Evolutionary conservation across 2,113 vertebrate species (phyloP).

Genomic region (Rhinogobius similis): DNA sequence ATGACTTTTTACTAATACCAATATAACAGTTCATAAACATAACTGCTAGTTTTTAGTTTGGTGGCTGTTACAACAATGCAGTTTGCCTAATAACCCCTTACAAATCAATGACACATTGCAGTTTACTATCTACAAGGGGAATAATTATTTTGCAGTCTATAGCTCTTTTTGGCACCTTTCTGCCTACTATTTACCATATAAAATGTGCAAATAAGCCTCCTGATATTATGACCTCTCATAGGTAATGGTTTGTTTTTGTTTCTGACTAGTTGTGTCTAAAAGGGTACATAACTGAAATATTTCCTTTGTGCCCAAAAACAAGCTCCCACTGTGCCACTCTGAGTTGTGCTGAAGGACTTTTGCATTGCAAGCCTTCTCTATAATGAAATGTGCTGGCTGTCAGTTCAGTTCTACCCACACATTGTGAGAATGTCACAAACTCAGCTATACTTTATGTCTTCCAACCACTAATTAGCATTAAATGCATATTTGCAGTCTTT

Average conservation of each 20-base stretch:
- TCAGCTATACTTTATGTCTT: not conserved
- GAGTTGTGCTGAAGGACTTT: not conserved
- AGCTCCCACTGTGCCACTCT: not conserved
- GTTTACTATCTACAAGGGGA: not conserved
- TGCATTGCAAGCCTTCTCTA: not conserved
- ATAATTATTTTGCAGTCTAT: not conserved
- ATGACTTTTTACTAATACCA: no score
- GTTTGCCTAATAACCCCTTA: not conserved
- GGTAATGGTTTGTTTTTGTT: not conserved
- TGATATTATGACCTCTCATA: not conserved
- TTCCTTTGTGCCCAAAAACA: not conserved
- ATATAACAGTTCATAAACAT: not conserved
- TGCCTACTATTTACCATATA: not conserved
- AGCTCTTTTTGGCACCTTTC: not conserved
- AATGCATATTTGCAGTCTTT: not conserved
- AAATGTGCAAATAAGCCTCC: not conserved
- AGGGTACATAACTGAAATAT: not conserved
- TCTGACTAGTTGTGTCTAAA: not conserved
- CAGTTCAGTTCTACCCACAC: not conserved
- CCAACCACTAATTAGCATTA: slow-evolving; percentile 2
- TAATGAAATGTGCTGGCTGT: slow-evolving; percentile 5
- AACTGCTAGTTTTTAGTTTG: not conserved
- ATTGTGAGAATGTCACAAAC: not conserved
- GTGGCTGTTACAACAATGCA: not conserved
- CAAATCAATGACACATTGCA: not conserved